phyloP scores from a whole-genome alignment of 2,888 invertebrate species.

The Ochropleura leucogaster region DNA sequence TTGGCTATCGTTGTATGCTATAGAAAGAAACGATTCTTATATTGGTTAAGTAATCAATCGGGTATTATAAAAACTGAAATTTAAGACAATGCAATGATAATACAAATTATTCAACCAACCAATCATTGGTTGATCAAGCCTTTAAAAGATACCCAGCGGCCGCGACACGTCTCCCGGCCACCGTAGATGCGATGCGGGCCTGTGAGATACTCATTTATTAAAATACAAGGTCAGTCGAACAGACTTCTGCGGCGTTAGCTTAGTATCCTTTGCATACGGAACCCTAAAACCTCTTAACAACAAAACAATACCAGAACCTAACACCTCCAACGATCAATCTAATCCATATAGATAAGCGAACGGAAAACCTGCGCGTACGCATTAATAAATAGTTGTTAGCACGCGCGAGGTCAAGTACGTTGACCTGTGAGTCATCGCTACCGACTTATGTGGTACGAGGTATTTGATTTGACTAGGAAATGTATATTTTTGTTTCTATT shows the following conservation, averaged over 20 bases:
- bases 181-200: no score
- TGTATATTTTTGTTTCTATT: slow-evolving; percentile 11
- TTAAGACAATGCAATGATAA: no score
- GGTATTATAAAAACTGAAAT: no score
- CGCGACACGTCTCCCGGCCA: no score
- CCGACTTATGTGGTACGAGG: slow-evolving; percentile 45
- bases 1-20: no score
- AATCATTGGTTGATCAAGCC: no score
- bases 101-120: no score
- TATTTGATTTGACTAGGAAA: slow-evolving; percentile 37
- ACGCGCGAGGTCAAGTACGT: slow-evolving; percentile 73
- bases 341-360: slow-evolving; percentile 57
- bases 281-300: slow-evolving; percentile 1
- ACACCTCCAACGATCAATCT: slow-evolving; percentile 42
- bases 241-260: neutral
- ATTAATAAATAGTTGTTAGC: slow-evolving; percentile 54
- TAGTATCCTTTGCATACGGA: neutral
- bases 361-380: slow-evolving; percentile 51
- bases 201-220: no score
- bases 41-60: no score
- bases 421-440: slow-evolving; percentile 78
- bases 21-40: no score
- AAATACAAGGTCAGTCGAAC: neutral
- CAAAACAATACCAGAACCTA: slow-evolving; percentile 38
- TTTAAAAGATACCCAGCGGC: no score